Percentiles rank a stretch among this genome's conserved stretches.
Conservation (phyloP, 2,113 vertebrate genomes). For the Mohoua ochrocephala region DNA sequence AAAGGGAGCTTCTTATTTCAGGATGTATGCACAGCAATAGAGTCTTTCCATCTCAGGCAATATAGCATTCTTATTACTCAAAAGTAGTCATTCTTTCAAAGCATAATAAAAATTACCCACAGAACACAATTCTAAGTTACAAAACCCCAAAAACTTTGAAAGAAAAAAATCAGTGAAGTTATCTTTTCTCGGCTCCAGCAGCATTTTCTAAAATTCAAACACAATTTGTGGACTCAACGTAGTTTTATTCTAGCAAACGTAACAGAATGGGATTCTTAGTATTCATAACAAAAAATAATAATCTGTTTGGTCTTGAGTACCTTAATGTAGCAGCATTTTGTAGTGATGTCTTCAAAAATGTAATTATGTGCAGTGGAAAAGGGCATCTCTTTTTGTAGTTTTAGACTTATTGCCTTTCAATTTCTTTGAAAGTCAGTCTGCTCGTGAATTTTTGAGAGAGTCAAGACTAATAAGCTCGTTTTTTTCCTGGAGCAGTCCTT, state of each 20-base stretch:
- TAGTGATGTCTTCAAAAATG: neutral
- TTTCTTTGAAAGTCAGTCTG: neutral
- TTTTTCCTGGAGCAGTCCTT: neutral
- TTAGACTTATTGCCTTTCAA: neutral
- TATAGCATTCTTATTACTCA: conserved; percentile 14
- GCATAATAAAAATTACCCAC: conserved; percentile 52
- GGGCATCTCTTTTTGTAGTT: neutral
- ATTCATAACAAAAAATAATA: conserved; percentile 30
- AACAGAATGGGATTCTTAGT: neutral
- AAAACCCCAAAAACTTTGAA: neutral
- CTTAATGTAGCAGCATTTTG: neutral
- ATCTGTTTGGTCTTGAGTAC: neutral
- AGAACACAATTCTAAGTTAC: conserved; percentile 25
- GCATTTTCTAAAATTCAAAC: neutral
- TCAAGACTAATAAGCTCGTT: neutral
- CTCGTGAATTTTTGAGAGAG: neutral
- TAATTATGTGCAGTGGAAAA: neutral
- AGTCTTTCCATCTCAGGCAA: conserved; percentile 26
- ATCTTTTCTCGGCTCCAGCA: neutral
- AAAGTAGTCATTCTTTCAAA: conserved; percentile 37
- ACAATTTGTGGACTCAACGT: neutral
- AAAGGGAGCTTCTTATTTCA: neutral
- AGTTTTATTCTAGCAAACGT: neutral
- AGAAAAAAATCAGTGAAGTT: neutral
- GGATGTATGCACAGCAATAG: neutral